Base-by-base conservation (phyloP, 2,797 vertebrate species). In the Somateria mollissima region DNA sequence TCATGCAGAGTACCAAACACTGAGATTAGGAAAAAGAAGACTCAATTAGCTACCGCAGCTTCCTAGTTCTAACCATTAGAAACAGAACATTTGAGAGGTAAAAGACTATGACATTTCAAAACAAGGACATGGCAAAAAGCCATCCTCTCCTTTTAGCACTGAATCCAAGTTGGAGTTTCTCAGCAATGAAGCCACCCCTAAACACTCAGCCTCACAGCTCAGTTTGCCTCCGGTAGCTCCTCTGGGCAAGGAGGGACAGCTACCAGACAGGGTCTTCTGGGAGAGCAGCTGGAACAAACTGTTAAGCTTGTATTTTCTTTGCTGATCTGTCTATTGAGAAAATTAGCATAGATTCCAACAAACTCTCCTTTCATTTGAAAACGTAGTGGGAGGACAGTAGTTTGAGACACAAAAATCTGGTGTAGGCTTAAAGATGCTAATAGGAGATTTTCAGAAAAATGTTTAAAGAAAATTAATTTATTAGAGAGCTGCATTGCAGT, bases 241-340 rank as follows among this genome's bases (percentile, higher is more conserved):
- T n/a, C 66, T 43, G 54, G 22, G 14, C 43, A 49, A 7, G 27
- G 10, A 58, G 14, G 5, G 25, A n/a, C 57, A 71, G 21, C 5
- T 27, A 73, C 25, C 56, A 66, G 32, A 22, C 21, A 25, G 0
- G 0, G 2, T 9, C 8, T 30, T 47, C 28, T 36, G 58, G 5
- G 15, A 47, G 5, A 80, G n/a, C 56, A 37, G 22, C 32, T 60
- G 27, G 30, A 77, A 84, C 24, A 43, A 60, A 56, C 1, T 1
- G 15, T 16, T 61, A 16, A 3, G 15, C 24, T 70, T 69, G 36
- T 34, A 8, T 41, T 16, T 56, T 76, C 43, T n/a, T 45, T 65
- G 34, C 17, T 90, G 19, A 25, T 10, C 3, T 70, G 47, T 79
- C 39, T 32, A 79, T 27, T 76, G 27, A 36, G 27, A 73, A 34